Conservation (phyloP, 1,140 invertebrate species). For the Anoplophora glabripennis region DNA sequence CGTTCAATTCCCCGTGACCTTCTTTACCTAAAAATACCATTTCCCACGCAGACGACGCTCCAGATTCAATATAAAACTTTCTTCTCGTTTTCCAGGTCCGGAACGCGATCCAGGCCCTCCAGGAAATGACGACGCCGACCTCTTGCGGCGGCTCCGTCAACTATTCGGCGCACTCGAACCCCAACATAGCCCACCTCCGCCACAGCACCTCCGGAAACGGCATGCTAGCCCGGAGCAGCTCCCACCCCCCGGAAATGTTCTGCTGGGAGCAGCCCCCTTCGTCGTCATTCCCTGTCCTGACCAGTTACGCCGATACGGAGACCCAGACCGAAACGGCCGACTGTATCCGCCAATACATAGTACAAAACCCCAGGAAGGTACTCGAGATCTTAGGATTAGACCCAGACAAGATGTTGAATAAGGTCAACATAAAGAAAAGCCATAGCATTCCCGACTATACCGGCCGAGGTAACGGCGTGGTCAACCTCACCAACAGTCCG, state of each 20-base stretch:
- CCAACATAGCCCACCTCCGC: constrained; percentile 57
- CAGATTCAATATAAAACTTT: background rate
- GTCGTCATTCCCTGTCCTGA: constrained; percentile 20
- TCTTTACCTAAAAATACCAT: too few relatives aligned
- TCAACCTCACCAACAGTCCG: constrained; percentile 7
- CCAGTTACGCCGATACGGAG: constrained; percentile 40
- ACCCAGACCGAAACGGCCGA: constrained; percentile 52
- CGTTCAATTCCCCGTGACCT: too few relatives aligned
- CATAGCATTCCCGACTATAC: constrained; percentile 38
- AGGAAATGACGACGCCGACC: constrained; percentile 71
- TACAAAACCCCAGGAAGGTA: constrained; percentile 51
- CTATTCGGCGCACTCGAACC: constrained; percentile 66
- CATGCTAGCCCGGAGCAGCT: constrained; percentile 67
- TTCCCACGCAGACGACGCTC: background rate
- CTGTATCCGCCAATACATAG: constrained; percentile 50
- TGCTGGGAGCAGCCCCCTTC: constrained; percentile 58
- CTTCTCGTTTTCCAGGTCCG: constrained; percentile 57
- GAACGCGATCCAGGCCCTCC: constrained; percentile 76
- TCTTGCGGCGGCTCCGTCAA: constrained; percentile 49
- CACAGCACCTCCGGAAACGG: constrained; percentile 50
- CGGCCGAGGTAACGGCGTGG: background rate
- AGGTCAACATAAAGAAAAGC: constrained; percentile 40
- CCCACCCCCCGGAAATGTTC: constrained; percentile 78
- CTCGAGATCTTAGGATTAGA: constrained; percentile 54
- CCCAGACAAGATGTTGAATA: constrained; percentile 46